Evolutionary conservation across 1,140 invertebrate species (phyloP).

Genomic region (Papilio polytes): DNA sequence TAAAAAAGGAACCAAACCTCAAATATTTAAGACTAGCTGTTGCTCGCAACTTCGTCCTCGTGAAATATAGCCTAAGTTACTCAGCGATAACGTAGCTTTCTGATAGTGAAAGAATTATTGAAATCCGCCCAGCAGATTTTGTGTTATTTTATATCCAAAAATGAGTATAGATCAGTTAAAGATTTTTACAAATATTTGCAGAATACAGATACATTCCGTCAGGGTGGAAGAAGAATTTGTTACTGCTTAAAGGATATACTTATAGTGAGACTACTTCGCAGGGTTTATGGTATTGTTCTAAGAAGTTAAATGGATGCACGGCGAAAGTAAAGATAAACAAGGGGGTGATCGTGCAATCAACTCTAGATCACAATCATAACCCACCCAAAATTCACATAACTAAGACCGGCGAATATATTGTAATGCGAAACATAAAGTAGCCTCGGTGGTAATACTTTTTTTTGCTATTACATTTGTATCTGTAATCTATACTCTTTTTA

Average conservation of each 20-base stretch:
- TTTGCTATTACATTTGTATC: too few species aligned
- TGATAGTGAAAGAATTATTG: too few species aligned
- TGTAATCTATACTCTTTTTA: too few species aligned
- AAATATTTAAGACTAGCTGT: not conserved
- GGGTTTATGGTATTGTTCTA: slow-evolving; percentile 53
- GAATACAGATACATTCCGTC: slow-evolving; percentile 45
- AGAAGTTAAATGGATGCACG: slow-evolving; percentile 44
- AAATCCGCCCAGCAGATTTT: too few species aligned
- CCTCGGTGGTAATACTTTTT: not conserved
- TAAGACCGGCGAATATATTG: not conserved
- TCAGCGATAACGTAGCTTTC: too few species aligned
- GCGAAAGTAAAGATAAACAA: slow-evolving; percentile 46
- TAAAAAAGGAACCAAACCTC: too few species aligned
- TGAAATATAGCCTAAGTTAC: too few species aligned
- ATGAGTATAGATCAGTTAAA: too few species aligned
- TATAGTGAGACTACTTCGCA: slow-evolving; percentile 35
- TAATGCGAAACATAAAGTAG: not conserved
- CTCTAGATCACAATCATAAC: slow-evolving; percentile 40
- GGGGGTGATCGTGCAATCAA: slow-evolving; percentile 32
- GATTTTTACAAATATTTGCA: slow-evolving; percentile 28
- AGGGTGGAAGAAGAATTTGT: slow-evolving; percentile 47
- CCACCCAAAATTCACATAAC: slow-evolving; percentile 43
- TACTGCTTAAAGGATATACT: slow-evolving; percentile 53
- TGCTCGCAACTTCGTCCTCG: too few species aligned
- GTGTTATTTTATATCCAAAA: too few species aligned